Evolutionary conservation across 2,797 vertebrate species (phyloP).

Genomic region (Hybognathus amarus): DNA sequence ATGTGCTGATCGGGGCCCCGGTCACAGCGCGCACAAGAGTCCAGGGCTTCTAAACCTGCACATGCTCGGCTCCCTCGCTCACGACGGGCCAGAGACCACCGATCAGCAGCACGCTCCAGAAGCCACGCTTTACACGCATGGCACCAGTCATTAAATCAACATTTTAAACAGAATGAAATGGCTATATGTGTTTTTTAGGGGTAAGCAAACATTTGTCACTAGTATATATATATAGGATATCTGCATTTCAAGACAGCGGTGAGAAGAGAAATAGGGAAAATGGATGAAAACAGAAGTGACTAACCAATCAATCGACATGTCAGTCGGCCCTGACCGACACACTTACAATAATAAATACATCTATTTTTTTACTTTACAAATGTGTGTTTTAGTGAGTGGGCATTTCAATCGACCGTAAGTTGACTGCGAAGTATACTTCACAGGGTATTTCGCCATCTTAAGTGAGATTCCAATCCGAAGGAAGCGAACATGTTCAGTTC

Average conservation of each 20-base stretch:
- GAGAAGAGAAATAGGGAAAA: too few relatives aligned
- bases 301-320: too few relatives aligned
- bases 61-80: conserved; percentile 68
- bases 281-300: too few relatives aligned
- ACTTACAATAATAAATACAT: too few relatives aligned
- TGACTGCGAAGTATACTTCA: too few relatives aligned
- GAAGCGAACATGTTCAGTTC: too few relatives aligned
- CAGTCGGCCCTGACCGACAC: too few relatives aligned
- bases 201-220: too few relatives aligned
- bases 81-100: conserved; percentile 59
- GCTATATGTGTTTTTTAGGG: background rate
- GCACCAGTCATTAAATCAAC: conserved; percentile 47
- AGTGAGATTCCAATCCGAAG: too few relatives aligned
- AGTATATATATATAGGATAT: too few relatives aligned
- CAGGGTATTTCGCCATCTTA: too few relatives aligned
- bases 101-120: conserved; percentile 42
- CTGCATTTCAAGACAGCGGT: too few relatives aligned
- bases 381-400: background rate
- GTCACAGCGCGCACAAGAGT: conserved; percentile 78
- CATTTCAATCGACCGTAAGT: background rate
- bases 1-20: conserved; percentile 83
- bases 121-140: conserved; percentile 51
- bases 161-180: background rate
- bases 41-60: conserved; percentile 79
- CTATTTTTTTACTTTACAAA: background rate